Conservation (phyloP, 2,888 invertebrate genomes). For the Gasteruption jaculator region DNA sequence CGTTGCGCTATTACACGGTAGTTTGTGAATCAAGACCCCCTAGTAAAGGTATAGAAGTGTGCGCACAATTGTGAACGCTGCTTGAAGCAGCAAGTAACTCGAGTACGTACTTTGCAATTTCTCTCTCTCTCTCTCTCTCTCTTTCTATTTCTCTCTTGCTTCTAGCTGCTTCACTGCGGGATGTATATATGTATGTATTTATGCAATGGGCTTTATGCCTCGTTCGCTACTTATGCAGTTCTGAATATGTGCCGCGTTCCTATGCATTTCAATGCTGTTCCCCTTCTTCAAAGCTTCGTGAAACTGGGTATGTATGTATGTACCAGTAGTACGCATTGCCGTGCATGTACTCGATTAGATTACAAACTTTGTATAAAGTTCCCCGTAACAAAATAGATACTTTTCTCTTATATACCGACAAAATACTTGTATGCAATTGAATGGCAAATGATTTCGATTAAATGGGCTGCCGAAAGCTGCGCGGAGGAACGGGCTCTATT, state of each 20-base stretch:
- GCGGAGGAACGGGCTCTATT: too few species aligned
- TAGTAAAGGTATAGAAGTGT: background rate
- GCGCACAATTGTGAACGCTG: constrained; percentile 33
- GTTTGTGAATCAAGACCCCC: constrained; percentile 26
- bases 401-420: too few species aligned
- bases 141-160: constrained; percentile 12
- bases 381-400: too few species aligned
- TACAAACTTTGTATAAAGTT: too few species aligned
- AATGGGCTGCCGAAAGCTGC: too few species aligned
- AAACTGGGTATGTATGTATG: too few species aligned
- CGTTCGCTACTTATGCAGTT: constrained; percentile 41
- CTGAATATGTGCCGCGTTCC: constrained; percentile 35
- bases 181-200: constrained; percentile 37
- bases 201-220: constrained; percentile 44
- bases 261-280: too few species aligned
- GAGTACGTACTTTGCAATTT: constrained; percentile 32
- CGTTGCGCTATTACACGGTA: constrained; percentile 26
- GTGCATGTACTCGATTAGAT: too few species aligned
- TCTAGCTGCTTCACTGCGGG: constrained; percentile 26
- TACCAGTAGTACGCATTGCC: too few species aligned
- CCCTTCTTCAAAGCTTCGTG: too few species aligned
- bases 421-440: too few species aligned
- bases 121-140: constrained; percentile 22
- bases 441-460: too few species aligned
- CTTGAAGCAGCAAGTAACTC: constrained; percentile 35